A percentile compares a stretch with the other conserved stretches of the same genome.
Conservation (phyloP, 92 coral and sea anemone species). For the Parazoanthus atlanticus region DNA sequence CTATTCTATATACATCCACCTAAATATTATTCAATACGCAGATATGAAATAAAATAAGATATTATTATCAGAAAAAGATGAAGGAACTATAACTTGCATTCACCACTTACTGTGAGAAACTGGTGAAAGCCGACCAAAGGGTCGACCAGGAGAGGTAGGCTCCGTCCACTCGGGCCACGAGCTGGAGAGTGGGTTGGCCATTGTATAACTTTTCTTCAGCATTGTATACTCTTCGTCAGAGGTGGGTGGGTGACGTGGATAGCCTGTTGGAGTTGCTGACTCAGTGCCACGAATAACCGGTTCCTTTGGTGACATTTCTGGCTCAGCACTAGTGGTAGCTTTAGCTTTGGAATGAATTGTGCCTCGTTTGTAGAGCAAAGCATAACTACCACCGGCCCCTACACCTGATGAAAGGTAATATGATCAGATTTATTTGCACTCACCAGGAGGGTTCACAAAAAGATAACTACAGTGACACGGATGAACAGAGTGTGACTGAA, state of each 20-base stretch:
- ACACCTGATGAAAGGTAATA: constrained; percentile 6
- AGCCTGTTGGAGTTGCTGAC: constrained; percentile 80
- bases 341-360: constrained; percentile 77
- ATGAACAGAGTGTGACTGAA: background rate
- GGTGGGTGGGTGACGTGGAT: constrained; percentile 57
- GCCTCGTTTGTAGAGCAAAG: constrained; percentile 82
- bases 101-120: constrained; percentile 78
- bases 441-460: background rate
- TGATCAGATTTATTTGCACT: background rate
- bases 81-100: background rate
- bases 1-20: no score
- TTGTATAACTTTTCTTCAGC: constrained; percentile 61
- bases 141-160: constrained; percentile 64
- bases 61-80: background rate
- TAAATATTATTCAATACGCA: background rate
- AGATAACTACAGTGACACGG: background rate
- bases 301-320: constrained; percentile 77
- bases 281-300: constrained; percentile 63
- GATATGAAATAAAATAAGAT: background rate
- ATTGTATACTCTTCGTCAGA: constrained; percentile 70
- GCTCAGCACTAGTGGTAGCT: constrained; percentile 81
- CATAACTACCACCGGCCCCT: constrained; percentile 81
- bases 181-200: constrained; percentile 70
- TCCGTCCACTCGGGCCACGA: constrained; percentile 97
- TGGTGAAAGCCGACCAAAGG: constrained; percentile 83